A percentile compares a stretch with the other conserved stretches of the same genome.
Conservation (phyloP, 2,888 invertebrate species). For the Drosophila colorata region DNA sequence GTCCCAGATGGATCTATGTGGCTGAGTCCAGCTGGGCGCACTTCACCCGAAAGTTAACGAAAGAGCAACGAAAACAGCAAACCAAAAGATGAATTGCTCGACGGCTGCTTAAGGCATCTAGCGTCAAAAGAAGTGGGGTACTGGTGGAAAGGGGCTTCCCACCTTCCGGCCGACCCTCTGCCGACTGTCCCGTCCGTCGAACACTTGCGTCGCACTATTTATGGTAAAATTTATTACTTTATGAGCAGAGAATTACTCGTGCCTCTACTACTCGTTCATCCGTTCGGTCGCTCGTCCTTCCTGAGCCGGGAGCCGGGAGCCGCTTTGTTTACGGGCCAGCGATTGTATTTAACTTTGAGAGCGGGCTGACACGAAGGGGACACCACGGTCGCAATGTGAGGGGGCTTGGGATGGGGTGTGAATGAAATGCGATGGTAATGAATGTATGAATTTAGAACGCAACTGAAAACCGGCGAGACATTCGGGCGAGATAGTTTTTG, state of each 20-base stretch:
- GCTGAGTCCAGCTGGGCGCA: conserved; percentile 36
- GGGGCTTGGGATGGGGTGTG: conserved; percentile 27
- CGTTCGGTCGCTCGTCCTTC: conserved; percentile 39
- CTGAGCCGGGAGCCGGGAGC: conserved; percentile 23
- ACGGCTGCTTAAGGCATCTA: conserved; percentile 35
- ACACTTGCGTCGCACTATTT: conserved; percentile 76
- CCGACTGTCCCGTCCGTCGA: conserved; percentile 54
- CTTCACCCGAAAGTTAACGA: conserved; percentile 33
- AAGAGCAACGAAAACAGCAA: conserved; percentile 19
- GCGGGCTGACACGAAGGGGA: neutral
- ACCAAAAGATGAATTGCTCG: conserved; percentile 71
- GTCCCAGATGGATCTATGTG: conserved; percentile 35
- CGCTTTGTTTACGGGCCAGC: conserved; percentile 74
- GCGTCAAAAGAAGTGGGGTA: conserved; percentile 2
- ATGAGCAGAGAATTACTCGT: conserved; percentile 60
- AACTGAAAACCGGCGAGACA: conserved; percentile 79
- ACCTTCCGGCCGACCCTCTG: conserved; percentile 37
- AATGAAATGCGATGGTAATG: conserved; percentile 81
- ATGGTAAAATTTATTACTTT: conserved; percentile 82
- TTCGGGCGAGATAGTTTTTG: conserved; percentile 78
- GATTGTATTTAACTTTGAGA: conserved; percentile 78
- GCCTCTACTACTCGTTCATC: conserved; percentile 10
- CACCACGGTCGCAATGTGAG: neutral
- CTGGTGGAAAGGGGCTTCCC: neutral
- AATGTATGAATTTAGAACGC: conserved; percentile 83